Evolutionary conservation across 2,888 invertebrate genomes (phyloP), one percentile per base, ranked within the genome.

Genomic region (Dynastes maya): DNA sequence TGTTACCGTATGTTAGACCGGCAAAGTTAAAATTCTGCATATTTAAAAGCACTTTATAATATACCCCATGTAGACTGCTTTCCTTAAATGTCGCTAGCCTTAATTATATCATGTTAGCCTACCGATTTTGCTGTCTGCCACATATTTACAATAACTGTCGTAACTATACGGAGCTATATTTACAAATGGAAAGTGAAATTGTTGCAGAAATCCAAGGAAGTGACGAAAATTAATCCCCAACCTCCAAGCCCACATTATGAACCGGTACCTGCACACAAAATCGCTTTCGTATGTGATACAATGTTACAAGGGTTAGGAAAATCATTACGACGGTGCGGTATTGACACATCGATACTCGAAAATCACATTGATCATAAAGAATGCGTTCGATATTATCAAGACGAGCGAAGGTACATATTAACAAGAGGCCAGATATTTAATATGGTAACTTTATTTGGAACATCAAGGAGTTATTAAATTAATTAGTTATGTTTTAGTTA

Each of bases 321-420:
- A 88, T 92, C 90, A 87, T 91, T 93, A 86, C 91, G 92, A 83
- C 92, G 90, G 84, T 92, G 90, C 86, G 94, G 92, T 80, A 91
- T 91, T 79, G 93, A 92, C 85, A 91, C 91, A 76, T 88, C 88
- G 83, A 89, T 91, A 77, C 83, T 92, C 77, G 90, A 91, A 61
- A 90, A 87, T 78, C 86, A 89, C 80, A 87, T 89, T 13, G 88
- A 90, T 77, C 92, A 91, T 82, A 90, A 91, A 79, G 87, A 88
- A 64, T 91, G 91, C 81, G 90, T 90, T 2, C 86, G 89, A 81
- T 86, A 91, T 67, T 91, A 92, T 37, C 84, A 87, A 75, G 85
- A 87, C 67, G 91, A 93, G 78, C 86, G 89, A 0, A 87, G 93
- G 80, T 89, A 90, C 79, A 88, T 93, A 67, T 83, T 94, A 65